Evolutionary conservation across 2,797 vertebrate genomes (phyloP), one percentile per base, ranked within the genome.

Genomic region (Hypotaenidia philippensis): DNA sequence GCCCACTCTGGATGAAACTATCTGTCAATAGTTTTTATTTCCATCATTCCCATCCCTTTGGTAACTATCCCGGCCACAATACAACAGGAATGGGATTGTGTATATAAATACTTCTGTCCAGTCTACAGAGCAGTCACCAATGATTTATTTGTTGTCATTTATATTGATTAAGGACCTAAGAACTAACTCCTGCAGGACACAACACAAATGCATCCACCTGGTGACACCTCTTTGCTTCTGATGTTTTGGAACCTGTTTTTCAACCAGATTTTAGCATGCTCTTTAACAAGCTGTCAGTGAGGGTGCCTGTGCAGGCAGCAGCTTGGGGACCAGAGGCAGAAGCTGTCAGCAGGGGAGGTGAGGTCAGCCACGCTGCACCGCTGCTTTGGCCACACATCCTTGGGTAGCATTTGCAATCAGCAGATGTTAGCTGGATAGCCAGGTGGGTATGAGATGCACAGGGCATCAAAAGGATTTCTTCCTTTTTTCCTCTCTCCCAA

Each of bases 271-370:
- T 74, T 22, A 34, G 11, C 32, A 8, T 3, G 31, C 6, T 32
- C 17, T 31, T 31, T 36, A 21, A 40, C 53, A n/a, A 34, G 3
- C 12, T 9, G 11, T 6, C 40, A 0, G 0, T 21, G 36, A 27
- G 6, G 31, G 6, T 38, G 26, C 17, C 44, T 12, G 11, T 15
- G 18, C 29, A 13, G 1, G 3, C 36, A 53, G 77, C 56, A 89
- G 60, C 38, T 19, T 59, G 1, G 13, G 59, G 23, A 59, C 7
- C 23, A 31, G 31, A 8, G 23, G 34, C 38, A 77, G 45, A 21
- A 41, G 38, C 34, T 66, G 31, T 66, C 7, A 23, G 52, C 45
- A 59, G 1, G 13, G 59, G 8, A 66, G 29, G n/a, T 5, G 5
- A 60, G 7, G 9, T 5, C 36, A 23, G 60, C 49, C 83, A 27